Base-by-base conservation (phyloP, 2,888 invertebrate genomes). In the Scaptomyza caliginosa region DNA sequence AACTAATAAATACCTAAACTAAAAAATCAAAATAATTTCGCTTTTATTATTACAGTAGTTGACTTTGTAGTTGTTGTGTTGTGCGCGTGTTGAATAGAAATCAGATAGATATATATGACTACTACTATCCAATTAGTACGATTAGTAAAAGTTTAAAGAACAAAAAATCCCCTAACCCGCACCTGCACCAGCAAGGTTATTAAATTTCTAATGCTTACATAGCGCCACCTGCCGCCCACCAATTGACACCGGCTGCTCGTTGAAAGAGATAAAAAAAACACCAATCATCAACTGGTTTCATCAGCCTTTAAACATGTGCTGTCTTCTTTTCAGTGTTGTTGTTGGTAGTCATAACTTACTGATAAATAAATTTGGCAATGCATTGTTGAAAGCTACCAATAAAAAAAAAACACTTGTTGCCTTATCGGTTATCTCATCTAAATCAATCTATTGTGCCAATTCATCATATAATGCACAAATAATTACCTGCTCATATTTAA, bases 151-250 rank as follows among this genome's bases (percentile, higher is more conserved):
- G 54, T 38, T 32, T 23, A 54, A 55, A 28, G 55, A 58, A 52
- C 11, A 19, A 75, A 75, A 71, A 72, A 38, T 26, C 57, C 70
- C 71, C 71, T 32, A 19, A 36, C 21, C 34, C 30, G 17, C 70
- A 52, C 32, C 46, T 39, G 40, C 2, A 24, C 28, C 28, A 28
- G 28, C 8, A 48, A 42, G 38, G 42, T 2, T 8, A 16, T 36
- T 32, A 50, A 43, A 38, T 54, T 63, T 52, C 34, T 50, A 46
- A 32, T 39, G 23, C 28, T 13, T 11, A 6, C 6, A 32, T 32
- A 32, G 32, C 32, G 32, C 32, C 32, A 32, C 32, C 13, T 51
- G 26, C 32, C 50, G 55, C 17, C 16, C 36, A 56, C 21, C 48
- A 46, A 51, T 13, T 45, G n/a, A 24, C 60, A 52, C 36, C 17